A percentile compares a stretch with the other conserved stretches of the same genome.
These are phyloP conservation scores for Hexactinellida sp. DNA, from an alignment of 37 sponge, comb jelly and placozoan species.

Conservation along the genomic window DNA sequence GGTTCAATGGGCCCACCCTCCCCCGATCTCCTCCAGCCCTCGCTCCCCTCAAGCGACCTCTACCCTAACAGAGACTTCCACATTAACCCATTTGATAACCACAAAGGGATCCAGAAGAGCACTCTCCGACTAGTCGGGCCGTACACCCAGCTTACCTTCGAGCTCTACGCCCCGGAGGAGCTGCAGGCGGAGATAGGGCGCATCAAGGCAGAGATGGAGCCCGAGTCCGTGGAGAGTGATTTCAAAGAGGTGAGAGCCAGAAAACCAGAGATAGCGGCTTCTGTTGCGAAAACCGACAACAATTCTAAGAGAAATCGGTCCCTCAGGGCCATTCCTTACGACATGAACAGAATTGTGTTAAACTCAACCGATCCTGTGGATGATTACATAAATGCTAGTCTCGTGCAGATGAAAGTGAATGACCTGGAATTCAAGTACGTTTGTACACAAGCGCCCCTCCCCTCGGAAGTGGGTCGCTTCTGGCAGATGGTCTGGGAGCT, in stretches of 20 bases:
- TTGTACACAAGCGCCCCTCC: neutral
- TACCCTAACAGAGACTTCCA: neutral
- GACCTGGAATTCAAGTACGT: neutral
- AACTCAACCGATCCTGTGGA: neutral
- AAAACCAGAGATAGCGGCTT: neutral
- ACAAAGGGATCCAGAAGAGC: neutral
- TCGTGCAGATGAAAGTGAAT: neutral
- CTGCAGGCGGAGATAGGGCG: neutral
- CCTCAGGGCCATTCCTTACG: neutral
- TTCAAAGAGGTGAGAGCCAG: neutral
- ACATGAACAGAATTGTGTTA: neutral
- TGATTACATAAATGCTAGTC: neutral
- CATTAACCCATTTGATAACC: neutral
- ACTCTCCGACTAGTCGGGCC: neutral
- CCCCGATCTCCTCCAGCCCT: neutral
- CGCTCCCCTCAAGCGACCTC: neutral
- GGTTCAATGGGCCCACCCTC: neutral
- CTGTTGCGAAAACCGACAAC: neutral
- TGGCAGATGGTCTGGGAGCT: constrained; percentile 10
- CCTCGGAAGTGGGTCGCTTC: neutral
- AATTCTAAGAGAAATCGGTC: neutral
- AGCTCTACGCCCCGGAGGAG: neutral
- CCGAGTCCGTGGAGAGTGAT: neutral
- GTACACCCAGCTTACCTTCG: neutral
- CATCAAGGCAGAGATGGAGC: neutral